These are phyloP conservation scores for Orchestia grillus DNA, from an alignment of 1,140 invertebrate genomes.

Conservation along the genomic window DNA sequence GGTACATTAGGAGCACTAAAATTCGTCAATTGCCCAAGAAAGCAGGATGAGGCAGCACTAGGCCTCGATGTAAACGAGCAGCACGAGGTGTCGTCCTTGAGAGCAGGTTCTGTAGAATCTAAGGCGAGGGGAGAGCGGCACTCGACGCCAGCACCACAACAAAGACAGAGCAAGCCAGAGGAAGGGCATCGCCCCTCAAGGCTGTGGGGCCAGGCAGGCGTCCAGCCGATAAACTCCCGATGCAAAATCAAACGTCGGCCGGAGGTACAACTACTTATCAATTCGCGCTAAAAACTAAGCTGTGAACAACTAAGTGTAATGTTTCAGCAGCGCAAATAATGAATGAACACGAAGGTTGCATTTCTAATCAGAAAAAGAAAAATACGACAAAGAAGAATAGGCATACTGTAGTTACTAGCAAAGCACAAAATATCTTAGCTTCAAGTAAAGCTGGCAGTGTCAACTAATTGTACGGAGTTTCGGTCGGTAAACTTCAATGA, in stretches of 20 bases:
- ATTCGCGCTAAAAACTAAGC: too few species aligned
- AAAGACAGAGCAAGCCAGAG: background rate
- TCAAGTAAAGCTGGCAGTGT: too few species aligned
- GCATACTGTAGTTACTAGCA: too few species aligned
- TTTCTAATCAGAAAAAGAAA: too few species aligned
- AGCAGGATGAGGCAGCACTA: background rate
- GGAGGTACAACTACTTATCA: background rate
- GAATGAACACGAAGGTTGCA: too few species aligned
- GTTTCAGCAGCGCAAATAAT: too few species aligned
- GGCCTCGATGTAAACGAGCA: too few species aligned
- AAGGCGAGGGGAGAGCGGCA: background rate
- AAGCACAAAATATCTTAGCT: too few species aligned
- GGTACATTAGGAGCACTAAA: background rate
- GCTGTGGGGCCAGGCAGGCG: background rate
- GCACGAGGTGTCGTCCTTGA: background rate
- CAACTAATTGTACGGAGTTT: too few species aligned
- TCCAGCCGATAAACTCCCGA: background rate
- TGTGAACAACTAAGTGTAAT: too few species aligned
- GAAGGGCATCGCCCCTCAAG: background rate
- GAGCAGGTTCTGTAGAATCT: background rate
- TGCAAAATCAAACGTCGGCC: background rate
- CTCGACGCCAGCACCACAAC: background rate
- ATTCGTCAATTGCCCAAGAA: background rate
- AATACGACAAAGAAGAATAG: too few species aligned
- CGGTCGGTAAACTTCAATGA: too few species aligned